Evolutionary conservation across 2,888 invertebrate species (phyloP).

Genomic region (Nemotelus nigrinus): DNA sequence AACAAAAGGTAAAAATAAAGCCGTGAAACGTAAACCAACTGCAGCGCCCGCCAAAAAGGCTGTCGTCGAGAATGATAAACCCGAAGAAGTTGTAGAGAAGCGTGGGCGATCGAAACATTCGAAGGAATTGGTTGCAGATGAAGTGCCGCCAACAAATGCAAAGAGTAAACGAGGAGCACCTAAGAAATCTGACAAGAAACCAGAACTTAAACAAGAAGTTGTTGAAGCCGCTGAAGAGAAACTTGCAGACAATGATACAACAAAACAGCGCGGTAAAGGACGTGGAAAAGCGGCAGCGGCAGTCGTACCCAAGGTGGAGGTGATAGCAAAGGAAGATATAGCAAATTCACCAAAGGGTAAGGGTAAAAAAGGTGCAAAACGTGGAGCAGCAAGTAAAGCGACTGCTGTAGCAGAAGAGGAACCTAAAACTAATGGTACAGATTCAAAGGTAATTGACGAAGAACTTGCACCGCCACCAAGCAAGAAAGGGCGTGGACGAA

Average conservation of each 20-base stretch:
- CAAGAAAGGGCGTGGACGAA: conserved; percentile 17
- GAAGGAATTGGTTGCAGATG: background rate
- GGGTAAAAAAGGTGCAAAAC: conserved; percentile 4
- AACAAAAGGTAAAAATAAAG: background rate
- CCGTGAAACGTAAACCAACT: background rate
- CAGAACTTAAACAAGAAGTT: background rate
- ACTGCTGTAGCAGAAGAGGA: background rate
- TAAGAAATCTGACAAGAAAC: conserved; percentile 1
- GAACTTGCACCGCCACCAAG: background rate
- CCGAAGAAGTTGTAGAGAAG: conserved; percentile 8
- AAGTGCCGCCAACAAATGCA: background rate
- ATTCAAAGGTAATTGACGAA: background rate
- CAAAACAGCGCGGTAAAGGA: conserved; percentile 8
- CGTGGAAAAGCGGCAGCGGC: conserved; percentile 9
- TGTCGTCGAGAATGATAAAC: background rate
- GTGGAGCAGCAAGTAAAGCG: background rate
- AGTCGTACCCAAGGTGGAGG: background rate
- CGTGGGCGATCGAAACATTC: conserved; percentile 3
- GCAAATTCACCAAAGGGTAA: background rate
- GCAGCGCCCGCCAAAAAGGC: background rate
- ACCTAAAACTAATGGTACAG: background rate
- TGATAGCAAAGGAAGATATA: background rate
- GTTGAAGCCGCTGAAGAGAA: background rate
- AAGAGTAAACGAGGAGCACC: conserved; percentile 20
- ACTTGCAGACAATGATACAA: conserved; percentile 1